phyloP scores from a whole-genome alignment of 2,888 invertebrate species.

The Teleiodes luculella region DNA sequence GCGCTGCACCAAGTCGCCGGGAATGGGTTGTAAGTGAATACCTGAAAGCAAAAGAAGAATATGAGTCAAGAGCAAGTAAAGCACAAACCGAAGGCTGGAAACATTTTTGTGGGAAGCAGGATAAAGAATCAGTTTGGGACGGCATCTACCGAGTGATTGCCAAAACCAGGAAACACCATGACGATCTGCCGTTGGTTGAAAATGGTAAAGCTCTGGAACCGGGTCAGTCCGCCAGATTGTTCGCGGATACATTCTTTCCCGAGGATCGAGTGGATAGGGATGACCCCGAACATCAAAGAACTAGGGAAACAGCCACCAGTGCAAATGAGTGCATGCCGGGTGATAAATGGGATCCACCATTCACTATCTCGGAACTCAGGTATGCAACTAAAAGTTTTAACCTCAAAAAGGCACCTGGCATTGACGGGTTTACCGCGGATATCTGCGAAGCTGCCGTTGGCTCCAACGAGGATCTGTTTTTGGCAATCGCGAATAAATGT shows the following conservation, averaged over 20 bases:
- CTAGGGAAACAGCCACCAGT: background rate
- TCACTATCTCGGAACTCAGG: slow-evolving; percentile 3
- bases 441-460: slow-evolving; percentile 7
- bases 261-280: background rate
- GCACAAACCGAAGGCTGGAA: slow-evolving; percentile 26
- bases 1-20: background rate
- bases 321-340: background rate
- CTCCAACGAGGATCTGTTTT: background rate
- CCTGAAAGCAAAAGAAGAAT: slow-evolving; percentile 3
- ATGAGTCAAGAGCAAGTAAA: background rate
- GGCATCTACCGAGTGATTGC: slow-evolving; percentile 13
- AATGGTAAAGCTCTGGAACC: background rate
- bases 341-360: background rate
- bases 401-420: slow-evolving; percentile 22
- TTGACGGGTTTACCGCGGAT: slow-evolving; percentile 20
- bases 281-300: slow-evolving; percentile 2
- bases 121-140: slow-evolving; percentile 20
- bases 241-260: background rate
- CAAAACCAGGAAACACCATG: background rate
- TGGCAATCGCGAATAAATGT: background rate
- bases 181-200: background rate
- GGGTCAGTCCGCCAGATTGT: too few relatives aligned
- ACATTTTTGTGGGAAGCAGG: slow-evolving; percentile 22
- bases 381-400: slow-evolving; percentile 7
- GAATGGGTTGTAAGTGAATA: background rate